These are phyloP conservation scores for Chlamydotis undulata DNA, from an alignment of 2,113 vertebrate species.

Conservation along the genomic window DNA sequence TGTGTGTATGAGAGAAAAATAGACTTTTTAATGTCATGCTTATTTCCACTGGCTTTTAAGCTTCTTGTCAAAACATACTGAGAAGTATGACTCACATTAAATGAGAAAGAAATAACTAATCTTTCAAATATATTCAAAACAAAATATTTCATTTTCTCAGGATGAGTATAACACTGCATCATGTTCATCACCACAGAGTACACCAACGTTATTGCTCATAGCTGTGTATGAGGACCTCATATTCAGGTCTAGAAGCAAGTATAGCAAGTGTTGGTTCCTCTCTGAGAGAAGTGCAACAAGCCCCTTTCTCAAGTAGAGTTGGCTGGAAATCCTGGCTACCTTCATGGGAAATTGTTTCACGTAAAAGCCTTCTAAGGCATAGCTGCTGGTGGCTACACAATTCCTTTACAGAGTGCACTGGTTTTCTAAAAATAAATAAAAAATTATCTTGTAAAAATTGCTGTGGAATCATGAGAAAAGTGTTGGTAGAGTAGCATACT, in stretches of 20 bases:
- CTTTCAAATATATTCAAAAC: not conserved
- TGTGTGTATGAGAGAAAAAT: not conserved
- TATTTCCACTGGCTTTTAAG: slow-evolving; percentile 29
- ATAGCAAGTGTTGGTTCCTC: not conserved
- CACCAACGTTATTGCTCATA: not conserved
- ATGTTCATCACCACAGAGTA: not conserved
- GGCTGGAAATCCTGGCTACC: not conserved
- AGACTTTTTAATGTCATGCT: slow-evolving; percentile 8
- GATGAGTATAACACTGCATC: not conserved
- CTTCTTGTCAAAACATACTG: slow-evolving; percentile 10
- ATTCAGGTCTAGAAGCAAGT: not conserved
- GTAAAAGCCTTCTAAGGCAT: not conserved
- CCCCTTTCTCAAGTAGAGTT: not conserved
- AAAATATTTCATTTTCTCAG: not conserved
- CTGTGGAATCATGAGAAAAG: not conserved
- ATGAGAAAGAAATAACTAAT: not conserved
- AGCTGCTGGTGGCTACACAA: not conserved
- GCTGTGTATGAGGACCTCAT: fast-evolving
- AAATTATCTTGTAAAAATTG: not conserved
- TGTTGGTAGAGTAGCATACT: not conserved
- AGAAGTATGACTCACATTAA: not conserved
- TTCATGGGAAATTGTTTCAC: not conserved
- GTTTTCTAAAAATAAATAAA: not conserved
- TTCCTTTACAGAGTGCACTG: not conserved
- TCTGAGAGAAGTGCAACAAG: not conserved